Base-by-base conservation (phyloP, 2,113 vertebrate species). In the Leucopternis melanops region DNA sequence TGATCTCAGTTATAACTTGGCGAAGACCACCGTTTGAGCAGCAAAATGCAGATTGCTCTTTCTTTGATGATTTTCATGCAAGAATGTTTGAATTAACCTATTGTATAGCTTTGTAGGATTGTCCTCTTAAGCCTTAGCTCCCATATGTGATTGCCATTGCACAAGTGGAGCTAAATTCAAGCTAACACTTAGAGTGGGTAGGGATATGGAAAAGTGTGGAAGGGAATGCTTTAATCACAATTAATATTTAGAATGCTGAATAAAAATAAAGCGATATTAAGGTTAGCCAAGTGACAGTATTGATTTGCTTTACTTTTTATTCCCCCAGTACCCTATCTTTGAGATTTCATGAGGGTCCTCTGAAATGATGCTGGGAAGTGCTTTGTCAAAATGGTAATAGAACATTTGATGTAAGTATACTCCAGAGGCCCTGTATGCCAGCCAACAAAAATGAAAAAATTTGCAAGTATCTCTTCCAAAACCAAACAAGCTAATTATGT, bases 401-500 rank as follows among this genome's bases (percentile, higher is more conserved):
- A 52, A 47, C 8, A 1, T 11, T 84, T 36, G 65, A n/a, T 29
- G n/a, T 8, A 6, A 23, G 44, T 8, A 2, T 50, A 29, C 54
- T 44, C 10, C 42, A 69, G 66, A 16, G 74, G 10, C 18, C 20
- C 49, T 44, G 29, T 9, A 18, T 45, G 40, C 50, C 65, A 87
- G 58, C 14, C 62, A 27, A 26, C 19, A 10, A 3, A 63, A 63
- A 42, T 34, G 22, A n/a, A 40, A 59, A 8, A 13, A 11, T 38
- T 23, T 38, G 19, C n/a, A 72, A 55, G 74, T 47, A 5, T 81
- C 54, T 58, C 36, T 79, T 85, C 57, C 80, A 50, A 31, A 96
- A 93, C 20, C 54, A 81, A 88, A 86, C 86, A 71, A 65, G 71
- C 93, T 94, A 97, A 94, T 94, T 92, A 85, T 88, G 86, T 58